A percentile compares a stretch with the other conserved stretches of the same genome.
phyloP scores from a whole-genome alignment of 30 jellyfish, hydroid and myxozoan genomes.

The Pelagia noctiluca region DNA sequence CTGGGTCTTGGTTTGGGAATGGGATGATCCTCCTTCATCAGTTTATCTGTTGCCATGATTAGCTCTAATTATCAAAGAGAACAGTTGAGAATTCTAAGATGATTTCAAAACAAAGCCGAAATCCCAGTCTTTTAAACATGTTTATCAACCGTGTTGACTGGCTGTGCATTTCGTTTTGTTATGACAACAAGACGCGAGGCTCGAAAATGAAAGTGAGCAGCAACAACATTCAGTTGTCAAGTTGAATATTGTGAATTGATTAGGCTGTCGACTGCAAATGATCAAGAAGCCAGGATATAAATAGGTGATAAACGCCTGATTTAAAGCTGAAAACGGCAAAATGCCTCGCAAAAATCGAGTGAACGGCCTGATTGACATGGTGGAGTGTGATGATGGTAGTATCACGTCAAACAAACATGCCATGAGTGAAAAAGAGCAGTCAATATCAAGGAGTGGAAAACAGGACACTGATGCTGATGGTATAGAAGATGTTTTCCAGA shows the following conservation, averaged over 20 bases:
- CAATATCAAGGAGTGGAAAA: not conserved
- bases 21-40: no score
- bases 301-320: not conserved
- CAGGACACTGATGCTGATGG: not conserved
- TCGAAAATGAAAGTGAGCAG: not conserved
- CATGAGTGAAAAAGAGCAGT: not conserved
- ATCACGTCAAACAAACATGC: not conserved
- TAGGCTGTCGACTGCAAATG: not conserved
- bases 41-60: no score
- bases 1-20: no score
- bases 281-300: not conserved
- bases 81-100: no score
- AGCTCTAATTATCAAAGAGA: no score
- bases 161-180: no score
- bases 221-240: not conserved
- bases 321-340: not conserved
- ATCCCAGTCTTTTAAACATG: no score
- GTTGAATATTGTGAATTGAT: not conserved
- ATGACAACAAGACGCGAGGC: no score
- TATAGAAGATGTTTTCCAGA: no score
- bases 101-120: no score
- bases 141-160: no score
- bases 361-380: constrained; percentile 12
- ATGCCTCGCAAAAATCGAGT: constrained; percentile 38
- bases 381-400: not conserved